Evolutionary conservation across 1,140 invertebrate genomes (phyloP), one percentile per base, ranked within the genome.

Genomic region (Mya arenaria): DNA sequence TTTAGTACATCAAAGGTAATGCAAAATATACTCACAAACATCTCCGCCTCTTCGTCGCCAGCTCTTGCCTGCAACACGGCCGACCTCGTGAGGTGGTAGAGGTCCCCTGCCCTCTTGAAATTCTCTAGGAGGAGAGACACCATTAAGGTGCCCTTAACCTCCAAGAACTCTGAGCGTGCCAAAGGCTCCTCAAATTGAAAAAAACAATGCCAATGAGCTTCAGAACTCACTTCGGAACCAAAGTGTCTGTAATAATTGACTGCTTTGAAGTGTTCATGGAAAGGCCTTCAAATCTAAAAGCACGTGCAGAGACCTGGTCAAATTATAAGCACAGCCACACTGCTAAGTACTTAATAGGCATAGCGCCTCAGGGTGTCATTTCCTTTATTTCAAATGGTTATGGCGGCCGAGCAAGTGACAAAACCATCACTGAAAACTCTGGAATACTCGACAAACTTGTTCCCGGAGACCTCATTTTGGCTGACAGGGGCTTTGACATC

Each of bases 211-310:
- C 62, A 19, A 6, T 78, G 23, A 44, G 56, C n/a, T 66, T 66
- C 39, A 6, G 60, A 4, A 48, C 25, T 55, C 60, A 78, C 25
- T 78, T 78, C 36, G 74, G 60, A 44, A 25, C 8, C 1, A 77
- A 65, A n/a, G 60, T 80, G 15, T 71, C 82, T 37, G 77, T 82
- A 15, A 81, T 85, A 25, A 80, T 86, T 25, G 84, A 87, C 44
- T 85, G 84, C 74, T 87, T 85, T 71, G 83, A 86, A 77, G 72
- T 85, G 15, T 83, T 83, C 55, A 85, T 78, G 41, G 74, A 85
- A 48, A 65, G 63, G 15, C 84, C 85, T 13, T 60, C 36, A 1
- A 82, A 78, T 52, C 25, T 84, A 5, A 34, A 60, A n/a, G 83
- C 85, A n/a, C 41, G 62, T n/a, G 83, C 79, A 60, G 28, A 74